phyloP scores from a whole-genome alignment of 2,888 invertebrate genomes.

The Orthosia cruda region DNA sequence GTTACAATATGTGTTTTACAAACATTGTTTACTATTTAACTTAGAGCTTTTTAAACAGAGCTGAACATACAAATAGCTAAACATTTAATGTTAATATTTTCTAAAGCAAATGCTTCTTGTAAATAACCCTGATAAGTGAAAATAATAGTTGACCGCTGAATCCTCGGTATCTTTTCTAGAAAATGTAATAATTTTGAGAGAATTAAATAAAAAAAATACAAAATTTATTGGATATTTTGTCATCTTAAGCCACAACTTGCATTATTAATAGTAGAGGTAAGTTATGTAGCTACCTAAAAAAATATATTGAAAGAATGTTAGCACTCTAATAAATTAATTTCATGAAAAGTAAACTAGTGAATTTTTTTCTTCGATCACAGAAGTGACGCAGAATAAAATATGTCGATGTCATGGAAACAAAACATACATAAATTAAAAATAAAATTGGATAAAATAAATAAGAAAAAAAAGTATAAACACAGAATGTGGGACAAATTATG shows the following conservation, averaged over 20 bases:
- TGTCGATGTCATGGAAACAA: too few species aligned
- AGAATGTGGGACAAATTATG: too few species aligned
- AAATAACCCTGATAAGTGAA: neutral
- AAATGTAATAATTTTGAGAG: neutral
- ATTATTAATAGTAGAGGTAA: neutral
- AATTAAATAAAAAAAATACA: neutral
- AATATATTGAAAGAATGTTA: too few species aligned
- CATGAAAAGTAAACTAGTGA: too few species aligned
- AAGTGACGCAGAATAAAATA: too few species aligned
- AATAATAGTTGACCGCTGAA: conserved; percentile 2
- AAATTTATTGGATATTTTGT: neutral
- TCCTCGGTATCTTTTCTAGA: neutral
- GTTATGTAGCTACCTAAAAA: neutral
- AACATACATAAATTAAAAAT: too few species aligned
- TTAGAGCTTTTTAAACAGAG: conserved; percentile 32
- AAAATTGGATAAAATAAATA: too few species aligned
- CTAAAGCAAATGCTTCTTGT: conserved; percentile 6
- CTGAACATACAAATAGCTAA: conserved; percentile 8
- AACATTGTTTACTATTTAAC: conserved; percentile 25
- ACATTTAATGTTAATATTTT: conserved; percentile 21
- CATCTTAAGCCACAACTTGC: neutral
- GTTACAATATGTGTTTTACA: conserved; percentile 10
- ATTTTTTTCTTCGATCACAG: too few species aligned
- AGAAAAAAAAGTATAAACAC: too few species aligned
- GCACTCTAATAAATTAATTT: too few species aligned